phyloP scores from a whole-genome alignment of 30 jellyfish, hydroid and myxozoan species.

The Aurelia sp. region DNA sequence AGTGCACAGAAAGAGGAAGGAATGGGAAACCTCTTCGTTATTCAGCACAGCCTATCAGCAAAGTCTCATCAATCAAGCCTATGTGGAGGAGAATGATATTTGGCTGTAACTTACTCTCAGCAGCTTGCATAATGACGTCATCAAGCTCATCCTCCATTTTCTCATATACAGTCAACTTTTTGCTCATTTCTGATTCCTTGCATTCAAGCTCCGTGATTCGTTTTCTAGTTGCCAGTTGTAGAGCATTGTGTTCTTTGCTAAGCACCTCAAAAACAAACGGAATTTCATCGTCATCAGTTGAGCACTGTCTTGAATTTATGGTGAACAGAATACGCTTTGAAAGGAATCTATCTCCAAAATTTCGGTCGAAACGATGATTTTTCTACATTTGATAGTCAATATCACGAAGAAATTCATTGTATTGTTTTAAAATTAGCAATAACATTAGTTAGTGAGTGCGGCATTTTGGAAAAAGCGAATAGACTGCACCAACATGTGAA shows the following conservation, averaged over 20 bases:
- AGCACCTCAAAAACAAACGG: slow-evolving; percentile 44
- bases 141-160: slow-evolving; percentile 89
- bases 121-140: slow-evolving; percentile 89
- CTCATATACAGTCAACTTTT: slow-evolving; percentile 65
- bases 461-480: too few species aligned
- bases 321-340: background rate
- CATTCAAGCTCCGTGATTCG: slow-evolving; percentile 68
- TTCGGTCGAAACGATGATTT: too few species aligned
- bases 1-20: background rate
- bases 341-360: background rate
- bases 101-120: slow-evolving; percentile 62
- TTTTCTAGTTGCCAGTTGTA: slow-evolving; percentile 52
- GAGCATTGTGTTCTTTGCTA: slow-evolving; percentile 54
- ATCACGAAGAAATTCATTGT: too few species aligned
- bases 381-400: too few species aligned
- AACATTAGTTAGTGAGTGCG: too few species aligned
- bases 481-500: too few species aligned
- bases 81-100: too few species aligned
- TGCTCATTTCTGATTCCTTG: slow-evolving; percentile 50
- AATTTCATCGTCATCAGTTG: too few species aligned
- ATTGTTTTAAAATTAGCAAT: too few species aligned
- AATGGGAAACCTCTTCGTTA: background rate
- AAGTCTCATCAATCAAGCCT: background rate
- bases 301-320: too few species aligned
- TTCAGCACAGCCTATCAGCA: background rate